phyloP scores from a whole-genome alignment of 2,888 invertebrate genomes.

The Deilephila porcellus region DNA sequence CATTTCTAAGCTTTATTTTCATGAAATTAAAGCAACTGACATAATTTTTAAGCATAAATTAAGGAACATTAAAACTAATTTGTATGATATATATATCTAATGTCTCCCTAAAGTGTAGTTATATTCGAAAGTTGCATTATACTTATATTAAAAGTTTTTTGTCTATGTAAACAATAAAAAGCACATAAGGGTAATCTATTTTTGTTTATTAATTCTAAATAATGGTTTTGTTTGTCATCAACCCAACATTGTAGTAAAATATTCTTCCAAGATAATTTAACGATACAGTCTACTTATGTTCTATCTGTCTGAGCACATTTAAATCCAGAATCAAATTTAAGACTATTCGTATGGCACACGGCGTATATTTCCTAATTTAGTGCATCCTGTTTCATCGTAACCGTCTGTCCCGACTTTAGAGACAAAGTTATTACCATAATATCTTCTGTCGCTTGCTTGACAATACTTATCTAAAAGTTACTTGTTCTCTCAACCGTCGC shows the following conservation, averaged over 20 bases:
- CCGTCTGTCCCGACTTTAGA: slow-evolving; percentile 55
- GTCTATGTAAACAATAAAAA: no score
- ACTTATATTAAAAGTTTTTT: no score
- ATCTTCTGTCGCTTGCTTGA: slow-evolving; percentile 60
- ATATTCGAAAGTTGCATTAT: no score
- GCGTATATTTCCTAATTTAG: slow-evolving; percentile 70
- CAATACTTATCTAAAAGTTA: slow-evolving; percentile 79
- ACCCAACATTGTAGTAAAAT: not conserved
- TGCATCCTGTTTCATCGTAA: slow-evolving; percentile 65
- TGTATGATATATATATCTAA: no score
- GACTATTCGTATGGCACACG: slow-evolving; percentile 37
- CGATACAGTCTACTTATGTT: slow-evolving; percentile 1
- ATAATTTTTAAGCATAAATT: no score
- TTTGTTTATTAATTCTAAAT: not conserved
- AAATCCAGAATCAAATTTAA: slow-evolving; percentile 21
- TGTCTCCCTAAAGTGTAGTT: no score
- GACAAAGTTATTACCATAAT: slow-evolving; percentile 75
- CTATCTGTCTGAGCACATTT: not conserved
- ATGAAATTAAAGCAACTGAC: no score
- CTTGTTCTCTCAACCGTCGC: slow-evolving; percentile 76
- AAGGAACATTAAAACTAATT: no score
- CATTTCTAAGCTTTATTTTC: no score
- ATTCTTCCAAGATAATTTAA: slow-evolving; percentile 21
- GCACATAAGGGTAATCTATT: no score
- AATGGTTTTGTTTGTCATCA: not conserved